Percentiles rank a stretch among this genome's conserved stretches.
phyloP scores from a whole-genome alignment of 1,140 invertebrate genomes.

The Scaptomyza hsui region DNA sequence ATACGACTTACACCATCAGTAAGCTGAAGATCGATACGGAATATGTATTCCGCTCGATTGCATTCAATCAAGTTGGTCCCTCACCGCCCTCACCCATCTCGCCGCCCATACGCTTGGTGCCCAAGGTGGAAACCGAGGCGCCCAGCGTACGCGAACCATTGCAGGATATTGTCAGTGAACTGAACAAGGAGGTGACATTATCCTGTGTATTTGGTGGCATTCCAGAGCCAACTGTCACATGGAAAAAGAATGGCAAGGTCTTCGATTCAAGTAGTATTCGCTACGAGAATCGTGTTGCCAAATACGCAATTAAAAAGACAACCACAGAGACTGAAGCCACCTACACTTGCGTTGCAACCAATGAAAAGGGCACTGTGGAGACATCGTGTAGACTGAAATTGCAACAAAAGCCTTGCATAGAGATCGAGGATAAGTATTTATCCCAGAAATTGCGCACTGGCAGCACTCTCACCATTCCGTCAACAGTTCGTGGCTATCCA shows the following conservation, averaged over 20 bases:
- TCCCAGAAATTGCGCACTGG: constrained; percentile 87
- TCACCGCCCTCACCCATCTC: constrained; percentile 86
- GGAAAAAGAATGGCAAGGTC: constrained; percentile 88
- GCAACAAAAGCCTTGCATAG: constrained; percentile 88
- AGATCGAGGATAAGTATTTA: constrained; percentile 86
- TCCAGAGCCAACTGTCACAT: constrained; percentile 92
- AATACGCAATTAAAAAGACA: constrained; percentile 88
- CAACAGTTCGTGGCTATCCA: constrained; percentile 88
- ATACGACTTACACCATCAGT: constrained; percentile 87
- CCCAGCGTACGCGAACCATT: constrained; percentile 88
- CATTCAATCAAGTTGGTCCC: constrained; percentile 90
- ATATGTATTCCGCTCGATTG: constrained; percentile 90
- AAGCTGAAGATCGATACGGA: constrained; percentile 89
- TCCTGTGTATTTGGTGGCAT: constrained; percentile 91
- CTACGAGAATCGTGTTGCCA: constrained; percentile 90
- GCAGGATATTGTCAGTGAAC: constrained; percentile 86
- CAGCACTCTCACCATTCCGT: constrained; percentile 87
- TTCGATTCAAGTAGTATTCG: constrained; percentile 86
- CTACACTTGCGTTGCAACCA: constrained; percentile 90
- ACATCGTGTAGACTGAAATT: constrained; percentile 88
- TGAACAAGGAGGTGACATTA: constrained; percentile 87
- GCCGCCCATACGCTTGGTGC: constrained; percentile 85
- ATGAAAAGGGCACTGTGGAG: constrained; percentile 89
- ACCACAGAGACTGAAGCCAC: constrained; percentile 87
- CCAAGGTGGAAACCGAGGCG: constrained; percentile 85